These are phyloP conservation scores for Polypterus senegalus DNA, from an alignment of 2,113 vertebrate genomes.

Conservation along the genomic window DNA sequence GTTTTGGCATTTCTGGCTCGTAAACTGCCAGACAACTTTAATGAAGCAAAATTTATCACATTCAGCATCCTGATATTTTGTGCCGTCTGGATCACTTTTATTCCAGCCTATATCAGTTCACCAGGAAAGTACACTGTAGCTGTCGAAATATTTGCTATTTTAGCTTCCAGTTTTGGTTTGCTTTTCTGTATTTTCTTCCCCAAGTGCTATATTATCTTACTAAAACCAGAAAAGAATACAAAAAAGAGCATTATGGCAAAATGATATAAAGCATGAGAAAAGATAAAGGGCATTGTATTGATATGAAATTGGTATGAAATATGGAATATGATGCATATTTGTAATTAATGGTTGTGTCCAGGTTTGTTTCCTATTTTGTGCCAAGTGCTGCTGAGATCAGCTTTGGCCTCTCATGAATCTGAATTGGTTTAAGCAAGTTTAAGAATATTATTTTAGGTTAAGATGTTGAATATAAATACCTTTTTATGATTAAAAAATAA, in stretches of 20 bases:
- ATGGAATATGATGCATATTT: too few species aligned
- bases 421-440: too few species aligned
- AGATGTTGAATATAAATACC: too few species aligned
- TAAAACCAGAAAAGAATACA: conserved; percentile 30
- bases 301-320: too few species aligned
- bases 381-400: too few species aligned
- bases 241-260: conserved; percentile 29
- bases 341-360: too few species aligned
- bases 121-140: conserved; percentile 36
- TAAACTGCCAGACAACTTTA: conserved; percentile 28
- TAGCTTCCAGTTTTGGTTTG: conserved; percentile 28
- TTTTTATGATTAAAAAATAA: too few species aligned
- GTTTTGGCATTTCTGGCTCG: conserved; percentile 24
- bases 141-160: conserved; percentile 37
- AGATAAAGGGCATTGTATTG: too few species aligned
- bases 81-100: conserved; percentile 28
- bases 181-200: conserved; percentile 30
- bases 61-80: conserved; percentile 39
- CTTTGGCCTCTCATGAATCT: too few species aligned
- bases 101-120: conserved; percentile 27
- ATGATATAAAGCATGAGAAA: neutral
- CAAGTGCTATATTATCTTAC: conserved; percentile 29
- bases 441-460: too few species aligned
- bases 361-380: too few species aligned
- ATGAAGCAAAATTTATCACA: conserved; percentile 27